Percentiles rank a stretch among this genome's conserved stretches.
Evolutionary conservation across 1,140 invertebrate species (phyloP).

Genomic region (Megalonaias nervosa): DNA sequence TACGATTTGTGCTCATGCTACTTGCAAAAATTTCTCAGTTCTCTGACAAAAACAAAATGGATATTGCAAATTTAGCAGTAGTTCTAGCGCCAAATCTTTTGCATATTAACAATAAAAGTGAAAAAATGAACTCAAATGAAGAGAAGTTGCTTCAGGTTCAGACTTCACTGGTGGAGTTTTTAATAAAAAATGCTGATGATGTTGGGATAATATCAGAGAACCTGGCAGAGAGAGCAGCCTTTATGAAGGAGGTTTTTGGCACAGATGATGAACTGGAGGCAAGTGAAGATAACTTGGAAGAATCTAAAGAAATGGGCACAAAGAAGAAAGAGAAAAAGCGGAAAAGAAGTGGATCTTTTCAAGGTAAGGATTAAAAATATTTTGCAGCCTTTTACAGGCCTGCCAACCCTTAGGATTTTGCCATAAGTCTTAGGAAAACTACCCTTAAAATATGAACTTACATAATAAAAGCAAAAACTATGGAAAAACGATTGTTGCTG

Average conservation of each 20-base stretch:
- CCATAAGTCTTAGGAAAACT: too few species aligned
- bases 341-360: constrained; percentile 84
- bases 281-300: constrained; percentile 57
- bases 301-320: constrained; percentile 44
- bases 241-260: constrained; percentile 62
- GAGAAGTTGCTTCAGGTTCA: constrained; percentile 65
- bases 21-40: constrained; percentile 76
- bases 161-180: constrained; percentile 75
- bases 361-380: constrained; percentile 74
- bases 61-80: constrained; percentile 83
- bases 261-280: constrained; percentile 66
- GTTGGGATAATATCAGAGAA: constrained; percentile 82
- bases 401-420: too few species aligned
- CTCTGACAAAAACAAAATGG: constrained; percentile 85
- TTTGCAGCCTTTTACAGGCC: too few species aligned
- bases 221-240: constrained; percentile 71
- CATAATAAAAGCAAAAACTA: too few species aligned
- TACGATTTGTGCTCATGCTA: constrained; percentile 81
- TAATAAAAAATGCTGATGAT: constrained; percentile 83
- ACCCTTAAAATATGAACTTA: too few species aligned
- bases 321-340: constrained; percentile 69
- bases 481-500: too few species aligned
- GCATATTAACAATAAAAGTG: constrained; percentile 77
- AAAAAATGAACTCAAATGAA: constrained; percentile 71
- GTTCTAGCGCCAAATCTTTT: constrained; percentile 87